Evolutionary conservation across 2,113 vertebrate genomes (phyloP).

Genomic region (Brienomyrus brachyistius): DNA sequence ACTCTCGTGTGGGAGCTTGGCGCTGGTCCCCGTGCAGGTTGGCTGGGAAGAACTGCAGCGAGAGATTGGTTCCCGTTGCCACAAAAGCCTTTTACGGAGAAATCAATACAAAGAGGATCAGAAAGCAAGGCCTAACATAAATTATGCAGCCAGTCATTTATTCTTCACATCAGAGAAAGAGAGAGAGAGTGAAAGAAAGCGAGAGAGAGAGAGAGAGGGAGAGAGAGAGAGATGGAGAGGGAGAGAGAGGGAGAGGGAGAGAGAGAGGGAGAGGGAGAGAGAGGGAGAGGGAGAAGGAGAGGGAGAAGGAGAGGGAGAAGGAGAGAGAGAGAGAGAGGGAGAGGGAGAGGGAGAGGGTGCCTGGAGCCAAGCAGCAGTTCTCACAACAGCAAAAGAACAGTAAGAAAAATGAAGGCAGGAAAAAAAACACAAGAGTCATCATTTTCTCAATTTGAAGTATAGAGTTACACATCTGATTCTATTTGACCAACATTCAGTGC

Average conservation of each 20-base stretch:
- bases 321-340: conserved; percentile 43
- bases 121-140: conserved; percentile 82
- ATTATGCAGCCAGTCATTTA: conserved; percentile 94
- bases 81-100: conserved; percentile 97
- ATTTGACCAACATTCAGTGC: conserved; percentile 81
- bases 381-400: conserved; percentile 19
- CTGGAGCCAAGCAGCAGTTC: conserved; percentile 15
- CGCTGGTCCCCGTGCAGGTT: conserved; percentile 94
- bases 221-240: conserved; percentile 27
- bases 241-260: conserved; percentile 38
- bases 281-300: neutral
- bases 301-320: no score
- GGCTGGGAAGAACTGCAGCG: conserved; percentile 99
- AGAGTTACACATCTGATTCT: conserved; percentile 96
- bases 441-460: conserved; percentile 85
- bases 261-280: conserved; percentile 42
- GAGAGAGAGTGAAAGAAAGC: conserved; percentile 39
- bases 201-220: conserved; percentile 36
- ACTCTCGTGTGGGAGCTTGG: conserved; percentile 91
- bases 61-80: conserved; percentile 99
- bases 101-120: conserved; percentile 98
- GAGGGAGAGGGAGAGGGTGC: neutral
- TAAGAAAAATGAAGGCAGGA: conserved; percentile 44
- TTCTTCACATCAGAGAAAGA: conserved; percentile 73
- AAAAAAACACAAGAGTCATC: conserved; percentile 80